Percentiles rank a stretch among this genome's conserved stretches.
Evolutionary conservation across 2,113 vertebrate genomes (phyloP).

Genomic region (Podocnemis expansa): DNA sequence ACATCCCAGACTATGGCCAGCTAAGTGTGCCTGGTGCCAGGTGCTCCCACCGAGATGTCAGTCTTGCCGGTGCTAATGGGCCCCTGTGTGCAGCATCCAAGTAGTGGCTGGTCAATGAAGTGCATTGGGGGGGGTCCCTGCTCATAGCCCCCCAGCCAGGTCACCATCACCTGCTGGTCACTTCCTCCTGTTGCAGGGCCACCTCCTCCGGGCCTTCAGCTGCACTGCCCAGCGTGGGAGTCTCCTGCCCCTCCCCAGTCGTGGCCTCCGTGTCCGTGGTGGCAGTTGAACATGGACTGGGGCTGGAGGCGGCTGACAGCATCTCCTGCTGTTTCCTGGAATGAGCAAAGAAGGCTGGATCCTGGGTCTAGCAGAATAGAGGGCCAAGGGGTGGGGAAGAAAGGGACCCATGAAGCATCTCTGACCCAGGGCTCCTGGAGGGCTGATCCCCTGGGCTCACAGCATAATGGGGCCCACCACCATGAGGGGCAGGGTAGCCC

Average conservation of each 20-base stretch:
- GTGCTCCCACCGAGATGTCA: not conserved
- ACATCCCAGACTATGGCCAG: no score
- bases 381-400: not conserved
- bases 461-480: not conserved
- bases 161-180: conserved; percentile 54
- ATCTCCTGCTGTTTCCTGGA: conserved; percentile 67
- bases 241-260: not conserved
- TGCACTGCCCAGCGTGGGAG: conserved; percentile 31
- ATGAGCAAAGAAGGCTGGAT: not conserved
- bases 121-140: no score
- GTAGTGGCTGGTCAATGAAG: no score
- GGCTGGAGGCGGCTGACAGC: conserved; percentile 55
- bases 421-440: not conserved
- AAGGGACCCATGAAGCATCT: not conserved
- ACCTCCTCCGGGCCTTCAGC: not conserved
- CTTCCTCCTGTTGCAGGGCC: conserved; percentile 41
- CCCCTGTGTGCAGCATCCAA: not conserved
- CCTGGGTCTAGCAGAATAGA: not conserved
- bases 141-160: not conserved
- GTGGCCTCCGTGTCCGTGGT: conserved; percentile 40
- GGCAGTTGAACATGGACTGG: conserved; percentile 37
- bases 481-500: not conserved
- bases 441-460: not conserved
- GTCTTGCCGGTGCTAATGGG: not conserved
- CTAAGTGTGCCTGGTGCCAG: not conserved